These are phyloP conservation scores for Hydrochoerus hydrochaeris DNA, from an alignment of 2,113 vertebrate species.

Conservation along the genomic window DNA sequence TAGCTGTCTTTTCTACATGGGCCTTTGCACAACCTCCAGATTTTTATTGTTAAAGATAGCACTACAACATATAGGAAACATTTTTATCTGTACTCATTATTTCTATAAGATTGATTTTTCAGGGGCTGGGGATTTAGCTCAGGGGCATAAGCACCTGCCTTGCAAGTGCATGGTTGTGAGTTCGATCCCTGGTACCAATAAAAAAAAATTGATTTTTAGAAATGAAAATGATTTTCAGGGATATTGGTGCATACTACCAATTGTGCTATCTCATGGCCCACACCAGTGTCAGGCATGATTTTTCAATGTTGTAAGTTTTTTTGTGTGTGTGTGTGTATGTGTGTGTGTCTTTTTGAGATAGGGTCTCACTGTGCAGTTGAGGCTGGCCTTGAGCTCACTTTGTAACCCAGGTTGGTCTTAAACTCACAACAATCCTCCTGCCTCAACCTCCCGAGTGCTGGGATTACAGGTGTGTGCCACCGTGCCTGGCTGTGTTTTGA, in stretches of 20 bases:
- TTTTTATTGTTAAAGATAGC: constrained; percentile 2
- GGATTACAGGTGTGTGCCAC: too few relatives aligned
- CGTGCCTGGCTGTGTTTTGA: neutral
- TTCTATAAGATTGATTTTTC: constrained; percentile 9
- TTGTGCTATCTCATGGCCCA: neutral
- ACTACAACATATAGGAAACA: neutral
- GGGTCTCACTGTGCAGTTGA: too few relatives aligned
- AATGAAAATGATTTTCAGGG: constrained; percentile 8
- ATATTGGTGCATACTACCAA: neutral
- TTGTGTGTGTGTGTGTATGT: too few relatives aligned
- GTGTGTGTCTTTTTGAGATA: too few relatives aligned
- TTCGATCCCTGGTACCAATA: too few relatives aligned
- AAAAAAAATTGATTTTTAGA: constrained; percentile 13
- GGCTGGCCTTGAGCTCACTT: too few relatives aligned
- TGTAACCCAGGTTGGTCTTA: too few relatives aligned
- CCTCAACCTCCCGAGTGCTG: too few relatives aligned
- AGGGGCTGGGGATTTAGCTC: too few relatives aligned
- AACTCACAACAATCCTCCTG: too few relatives aligned
- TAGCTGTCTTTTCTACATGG: neutral
- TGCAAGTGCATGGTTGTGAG: too few relatives aligned
- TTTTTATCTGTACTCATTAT: neutral
- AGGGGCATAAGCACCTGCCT: too few relatives aligned
- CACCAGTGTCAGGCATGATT: neutral
- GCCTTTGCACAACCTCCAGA: neutral
- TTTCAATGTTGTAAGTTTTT: neutral